Base-by-base conservation (phyloP, 2,797 vertebrate genomes). In the Nasua narica region DNA sequence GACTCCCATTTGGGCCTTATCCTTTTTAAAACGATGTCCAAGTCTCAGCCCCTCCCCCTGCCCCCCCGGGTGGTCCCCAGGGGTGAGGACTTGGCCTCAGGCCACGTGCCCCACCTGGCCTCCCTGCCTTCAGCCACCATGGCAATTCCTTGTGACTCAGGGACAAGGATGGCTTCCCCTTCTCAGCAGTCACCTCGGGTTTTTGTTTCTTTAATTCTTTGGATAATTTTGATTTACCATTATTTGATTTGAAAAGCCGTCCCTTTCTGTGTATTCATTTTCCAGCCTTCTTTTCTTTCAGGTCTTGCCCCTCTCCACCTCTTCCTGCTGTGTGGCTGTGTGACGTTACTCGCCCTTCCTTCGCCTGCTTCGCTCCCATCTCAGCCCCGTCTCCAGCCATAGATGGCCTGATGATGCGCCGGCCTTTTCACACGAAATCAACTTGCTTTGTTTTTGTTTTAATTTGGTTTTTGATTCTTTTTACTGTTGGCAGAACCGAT, bases 281-380 rank as follows among this genome's bases (percentile, higher is more conserved):
- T 98, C 98, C 98, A 99, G 99, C 99, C 98, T 99, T 99, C 97
- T 99, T 99, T 98, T 99, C 98, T 99, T 99, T 98, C 99, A 99
- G 99, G 99, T 99, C 99, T 99, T 99, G 99, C 99, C 99, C 99
- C 99, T 99, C 98, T 99, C 99, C 99, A 99, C 98, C 98, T 99
- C 98, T 99, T 98, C 98, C 99, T 99, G 99, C 99, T 99, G 99
- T 99, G 99, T 99, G 98, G 99, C 99, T 99, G 98, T 99, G 99
- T 99, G 99, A 99, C 99, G 98, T 98, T 97, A 98, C 98, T 98
- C 98, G 98, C 98, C 98, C 98, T 99, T 99, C 99, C 99, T 98
- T 98, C 98, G 99, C 99, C 99, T 98, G 99, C 99, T 99, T 99
- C 99, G 99, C 99, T 99, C 98, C 99, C 99, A 99, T 99, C 99